A percentile compares a stretch with the other conserved stretches of the same genome.
Evolutionary conservation across 1,140 invertebrate species (phyloP).

Genomic region (Littorina saxatilis): DNA sequence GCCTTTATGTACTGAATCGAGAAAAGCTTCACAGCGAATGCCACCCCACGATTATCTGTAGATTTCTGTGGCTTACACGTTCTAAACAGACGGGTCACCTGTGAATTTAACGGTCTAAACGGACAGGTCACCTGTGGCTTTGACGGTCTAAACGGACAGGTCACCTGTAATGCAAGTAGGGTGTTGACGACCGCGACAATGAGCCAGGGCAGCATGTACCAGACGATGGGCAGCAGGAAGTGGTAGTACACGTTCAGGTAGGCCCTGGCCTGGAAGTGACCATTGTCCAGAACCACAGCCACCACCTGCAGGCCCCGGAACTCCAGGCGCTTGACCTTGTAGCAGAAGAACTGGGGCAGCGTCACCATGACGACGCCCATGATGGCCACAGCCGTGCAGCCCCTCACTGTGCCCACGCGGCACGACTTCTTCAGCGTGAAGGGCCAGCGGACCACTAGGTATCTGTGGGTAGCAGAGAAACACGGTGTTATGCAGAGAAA

Average conservation of each 20-base stretch:
- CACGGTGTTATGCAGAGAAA: no score
- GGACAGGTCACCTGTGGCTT: no score
- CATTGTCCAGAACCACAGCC: neutral
- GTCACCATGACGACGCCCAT: constrained; percentile 37
- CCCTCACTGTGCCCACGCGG: constrained; percentile 34
- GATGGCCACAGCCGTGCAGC: constrained; percentile 33
- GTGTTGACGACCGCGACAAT: constrained; percentile 47
- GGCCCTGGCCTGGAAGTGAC: constrained; percentile 24
- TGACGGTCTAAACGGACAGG: no score
- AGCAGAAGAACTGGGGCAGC: constrained; percentile 47
- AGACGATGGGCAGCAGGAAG: constrained; percentile 52
- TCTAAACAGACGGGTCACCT: no score
- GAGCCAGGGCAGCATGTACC: constrained; percentile 56
- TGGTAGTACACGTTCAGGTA: constrained; percentile 51
- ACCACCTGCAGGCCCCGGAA: neutral
- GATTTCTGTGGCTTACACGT: no score
- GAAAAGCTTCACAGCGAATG: no score
- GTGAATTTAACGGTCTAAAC: no score
- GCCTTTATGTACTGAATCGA: no score
- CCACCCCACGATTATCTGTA: no score
- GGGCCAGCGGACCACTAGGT: constrained; percentile 51
- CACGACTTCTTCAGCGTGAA: constrained; percentile 45
- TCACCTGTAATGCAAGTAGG: constrained; percentile 47
- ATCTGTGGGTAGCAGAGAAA: no score
- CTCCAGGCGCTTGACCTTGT: constrained; percentile 9